Evolutionary conservation across 2,113 vertebrate genomes (phyloP), one percentile per base, ranked within the genome.

Genomic region (Ptychochromis oligacanthus): DNA sequence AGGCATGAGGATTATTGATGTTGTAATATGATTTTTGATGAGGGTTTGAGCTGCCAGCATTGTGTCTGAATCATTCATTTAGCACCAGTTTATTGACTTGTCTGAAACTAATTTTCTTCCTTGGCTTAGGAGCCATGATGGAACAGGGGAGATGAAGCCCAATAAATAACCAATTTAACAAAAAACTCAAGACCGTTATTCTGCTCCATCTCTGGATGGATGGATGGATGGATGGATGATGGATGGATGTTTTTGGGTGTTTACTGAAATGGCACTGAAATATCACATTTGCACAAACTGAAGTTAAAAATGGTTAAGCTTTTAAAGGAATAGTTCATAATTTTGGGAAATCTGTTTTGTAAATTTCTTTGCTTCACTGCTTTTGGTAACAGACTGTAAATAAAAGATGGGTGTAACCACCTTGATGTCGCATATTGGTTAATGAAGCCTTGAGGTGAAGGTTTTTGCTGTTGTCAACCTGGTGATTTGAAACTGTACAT

Each of bases 291-390:
- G 13, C 43, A 49, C 43, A 49, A 49, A 49, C 15, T 49, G 15
- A 49, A 49, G 46, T 49, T 49, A 18, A 49, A 49, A 49, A 49
- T 17, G 5, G 6, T 6, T 49, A n/a, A 15, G 11, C 54, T n/a
- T 55, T 55, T 55, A 31, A 54, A 31, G 67, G 3, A 76, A 38
- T 28, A 28, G 55, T 58, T 76, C 15, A 43, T 43, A 55, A 58
- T 40, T 76, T 76, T 58, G 34, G 74, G 67, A n/a, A 72, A 72
- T 70, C 65, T 70, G 24, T 70, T 31, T 70, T 20, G 18, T 52
- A 70, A 70, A 52, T 52, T 22, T 52, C 28, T 31, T 52, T 52
- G 46, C 26, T n/a, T 72, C 26, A 72, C 31, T 2, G 67, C 26
- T 54, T 52, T 72, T 54, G 18, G 26, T 9, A 52, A n/a, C 26